Evolutionary conservation across 2,113 vertebrate species (phyloP), one percentile per base, ranked within the genome.

Genomic region (Hyla sarda): DNA sequence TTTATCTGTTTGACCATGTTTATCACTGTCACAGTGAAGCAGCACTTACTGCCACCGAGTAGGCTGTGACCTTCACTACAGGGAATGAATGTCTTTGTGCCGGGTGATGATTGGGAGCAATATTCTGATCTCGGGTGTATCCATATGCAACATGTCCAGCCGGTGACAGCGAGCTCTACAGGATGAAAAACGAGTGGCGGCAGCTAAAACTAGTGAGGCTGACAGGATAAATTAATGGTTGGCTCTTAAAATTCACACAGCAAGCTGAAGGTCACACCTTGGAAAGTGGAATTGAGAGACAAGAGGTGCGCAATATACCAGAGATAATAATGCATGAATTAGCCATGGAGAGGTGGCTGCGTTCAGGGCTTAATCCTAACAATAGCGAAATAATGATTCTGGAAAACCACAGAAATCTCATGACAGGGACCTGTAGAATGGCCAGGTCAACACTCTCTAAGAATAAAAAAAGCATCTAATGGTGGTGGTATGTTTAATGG

Each of bases 211-310:
- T 60, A 62, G 56, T 65, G 37, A 76, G 74, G 74, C 73, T 85
- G 83, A 69, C 83, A 78, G 74, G 45, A 16, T 78, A 85, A 85
- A 85, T 85, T 50, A 85, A 85, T 85, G 83, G 83, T 37, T 78
- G 58, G 74, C 74, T 52, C 75, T 85, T 85, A 85, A 85, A 85
- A 85, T 85, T 85, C 83, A 85, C 83, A 67, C 9, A 25, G 83
- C 58, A 79, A 78, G 83, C 58, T 85, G 83, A 85, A 85, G 83
- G 83, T 85, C 83, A 76, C 83, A 77, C 45, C 75, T 69, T 76
- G 23, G 56, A 52, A 85, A 78, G 58, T 50, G 60, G 56, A 60
- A 78, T 67, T 78, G 56, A 77, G 37, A 78, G 74, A 85, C 45
- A 32, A 85, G 73, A 78, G 74, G 83, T 76, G 41, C 83, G 28